Percentiles rank a stretch among this genome's conserved stretches.
These are phyloP conservation scores for Mizuhopecten yessoensis DNA, from an alignment of 1,140 invertebrate species.

Conservation along the genomic window DNA sequence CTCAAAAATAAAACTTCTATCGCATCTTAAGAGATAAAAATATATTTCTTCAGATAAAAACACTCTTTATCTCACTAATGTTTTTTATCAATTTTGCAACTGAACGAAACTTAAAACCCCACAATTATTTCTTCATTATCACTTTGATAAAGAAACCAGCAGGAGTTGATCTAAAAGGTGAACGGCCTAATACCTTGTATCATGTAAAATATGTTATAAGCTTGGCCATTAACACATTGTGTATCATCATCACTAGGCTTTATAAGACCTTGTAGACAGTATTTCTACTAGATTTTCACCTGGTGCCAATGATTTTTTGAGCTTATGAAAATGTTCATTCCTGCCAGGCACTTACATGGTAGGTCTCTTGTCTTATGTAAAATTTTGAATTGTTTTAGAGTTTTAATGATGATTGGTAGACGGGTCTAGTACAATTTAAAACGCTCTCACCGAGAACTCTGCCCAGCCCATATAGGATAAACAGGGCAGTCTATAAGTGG, in stretches of 20 bases:
- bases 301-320: not conserved
- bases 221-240: not conserved
- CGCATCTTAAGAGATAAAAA: not conserved
- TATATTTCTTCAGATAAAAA: not conserved
- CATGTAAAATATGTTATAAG: not conserved
- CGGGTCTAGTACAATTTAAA: too few species aligned
- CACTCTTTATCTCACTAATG: not conserved
- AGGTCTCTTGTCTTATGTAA: too few species aligned
- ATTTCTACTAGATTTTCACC: not conserved
- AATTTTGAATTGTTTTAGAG: too few species aligned
- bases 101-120: not conserved
- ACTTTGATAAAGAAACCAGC: not conserved
- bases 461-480: too few species aligned
- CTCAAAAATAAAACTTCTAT: not conserved
- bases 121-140: not conserved
- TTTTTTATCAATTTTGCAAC: not conserved
- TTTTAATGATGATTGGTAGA: too few species aligned
- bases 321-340: not conserved
- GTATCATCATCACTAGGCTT: not conserved
- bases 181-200: constrained; percentile 4
- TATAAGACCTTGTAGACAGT: not conserved
- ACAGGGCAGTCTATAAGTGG: too few species aligned
- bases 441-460: too few species aligned
- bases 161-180: not conserved
- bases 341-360: too few species aligned